These are phyloP conservation scores for Peromyscus eremicus DNA, from an alignment of 2,797 vertebrate species.

Conservation along the genomic window DNA sequence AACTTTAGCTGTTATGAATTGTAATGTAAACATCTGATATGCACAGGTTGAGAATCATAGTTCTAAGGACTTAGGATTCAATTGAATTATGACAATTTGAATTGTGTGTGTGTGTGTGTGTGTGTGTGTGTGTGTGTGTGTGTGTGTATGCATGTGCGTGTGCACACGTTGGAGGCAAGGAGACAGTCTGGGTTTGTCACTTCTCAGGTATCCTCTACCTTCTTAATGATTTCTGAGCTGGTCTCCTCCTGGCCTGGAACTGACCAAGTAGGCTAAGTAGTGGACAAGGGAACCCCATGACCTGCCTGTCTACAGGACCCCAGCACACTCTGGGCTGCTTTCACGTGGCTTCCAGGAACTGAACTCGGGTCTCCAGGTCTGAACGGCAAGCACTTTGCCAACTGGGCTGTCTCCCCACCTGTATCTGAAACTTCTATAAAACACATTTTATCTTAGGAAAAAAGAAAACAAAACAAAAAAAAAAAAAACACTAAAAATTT, in stretches of 20 bases:
- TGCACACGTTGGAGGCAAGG: neutral
- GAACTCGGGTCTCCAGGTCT: neutral
- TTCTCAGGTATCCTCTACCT: neutral
- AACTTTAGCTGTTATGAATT: neutral
- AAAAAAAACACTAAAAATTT: neutral
- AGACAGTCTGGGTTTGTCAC: neutral
- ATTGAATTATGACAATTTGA: constrained; percentile 20
- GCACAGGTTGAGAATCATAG: neutral
- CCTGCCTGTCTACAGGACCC: neutral
- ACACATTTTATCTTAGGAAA: neutral
- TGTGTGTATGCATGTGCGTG: too few species aligned
- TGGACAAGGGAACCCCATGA: neutral
- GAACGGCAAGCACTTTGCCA: neutral
- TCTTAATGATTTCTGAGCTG: neutral
- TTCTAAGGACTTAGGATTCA: neutral
- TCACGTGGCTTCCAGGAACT: neutral
- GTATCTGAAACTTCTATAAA: neutral
- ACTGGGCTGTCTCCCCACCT: neutral
- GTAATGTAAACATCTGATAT: neutral
- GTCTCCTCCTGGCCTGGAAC: neutral
- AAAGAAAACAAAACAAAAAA: neutral
- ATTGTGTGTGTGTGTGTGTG: neutral
- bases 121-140: too few species aligned
- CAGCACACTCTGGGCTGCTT: neutral
- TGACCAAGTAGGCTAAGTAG: neutral